Evolutionary conservation across 2,797 vertebrate species (phyloP).

Genomic region (Anguilla megastoma): DNA sequence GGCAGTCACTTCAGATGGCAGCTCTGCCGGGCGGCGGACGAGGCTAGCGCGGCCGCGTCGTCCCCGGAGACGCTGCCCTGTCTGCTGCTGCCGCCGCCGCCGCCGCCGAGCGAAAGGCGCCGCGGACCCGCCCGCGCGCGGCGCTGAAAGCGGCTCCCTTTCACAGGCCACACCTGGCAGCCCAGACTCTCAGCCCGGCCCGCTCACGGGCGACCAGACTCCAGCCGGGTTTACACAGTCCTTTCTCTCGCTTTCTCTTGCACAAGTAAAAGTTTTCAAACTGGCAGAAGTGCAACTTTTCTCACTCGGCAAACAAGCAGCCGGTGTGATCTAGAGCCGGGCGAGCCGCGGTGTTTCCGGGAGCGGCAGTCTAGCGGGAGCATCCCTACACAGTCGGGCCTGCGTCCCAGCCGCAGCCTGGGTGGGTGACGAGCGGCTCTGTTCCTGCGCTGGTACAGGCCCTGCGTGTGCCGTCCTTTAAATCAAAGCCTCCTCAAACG

Average conservation of each 20-base stretch:
- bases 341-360: neutral
- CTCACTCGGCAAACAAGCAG: neutral
- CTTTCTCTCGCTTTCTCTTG: neutral
- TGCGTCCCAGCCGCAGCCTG: neutral
- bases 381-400: neutral
- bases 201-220: neutral
- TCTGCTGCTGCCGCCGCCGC: neutral
- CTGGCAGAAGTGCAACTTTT: neutral
- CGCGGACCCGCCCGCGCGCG: neutral
- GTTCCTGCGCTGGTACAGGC: neutral
- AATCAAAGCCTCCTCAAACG: neutral
- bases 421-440: neutral
- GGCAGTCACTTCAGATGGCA: slow-evolving; percentile 21
- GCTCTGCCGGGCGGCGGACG: neutral
- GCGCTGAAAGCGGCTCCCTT: neutral
- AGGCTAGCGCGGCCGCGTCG: neutral
- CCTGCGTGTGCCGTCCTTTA: neutral
- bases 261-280: neutral
- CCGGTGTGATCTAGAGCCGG: neutral
- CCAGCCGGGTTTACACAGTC: neutral
- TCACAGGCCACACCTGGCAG: neutral
- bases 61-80: slow-evolving; percentile 20
- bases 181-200: neutral
- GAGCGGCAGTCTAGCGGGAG: neutral
- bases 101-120: neutral